phyloP scores from a whole-genome alignment of 2,113 vertebrate species.

The rat (Rattus norvegicus) region DNA sequence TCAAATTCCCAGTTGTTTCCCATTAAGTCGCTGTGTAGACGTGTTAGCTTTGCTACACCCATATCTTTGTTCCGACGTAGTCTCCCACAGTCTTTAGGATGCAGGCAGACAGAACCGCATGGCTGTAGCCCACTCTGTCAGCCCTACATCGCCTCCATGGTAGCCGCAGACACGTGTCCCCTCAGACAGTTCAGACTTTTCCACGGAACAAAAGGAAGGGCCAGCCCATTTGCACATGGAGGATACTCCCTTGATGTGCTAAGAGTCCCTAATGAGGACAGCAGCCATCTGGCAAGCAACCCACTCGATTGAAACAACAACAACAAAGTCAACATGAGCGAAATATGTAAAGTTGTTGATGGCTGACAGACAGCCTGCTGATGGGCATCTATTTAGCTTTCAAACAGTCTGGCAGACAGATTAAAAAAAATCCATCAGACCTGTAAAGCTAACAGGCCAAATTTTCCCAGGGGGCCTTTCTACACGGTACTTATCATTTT shows the following conservation, averaged over 20 bases:
- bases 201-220: constrained; percentile 17
- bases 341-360: constrained; percentile 76
- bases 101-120: neutral
- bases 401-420: constrained; percentile 80
- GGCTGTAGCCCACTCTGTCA: accelerated
- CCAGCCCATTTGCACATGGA: neutral
- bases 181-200: neutral
- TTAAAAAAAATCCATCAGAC: constrained; percentile 80
- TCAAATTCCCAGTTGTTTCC: neutral
- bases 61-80: neutral
- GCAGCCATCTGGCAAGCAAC: constrained; percentile 72
- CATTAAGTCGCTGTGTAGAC: neutral
- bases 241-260: constrained; percentile 36
- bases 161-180: neutral
- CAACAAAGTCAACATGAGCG: constrained; percentile 69
- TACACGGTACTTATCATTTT: constrained; percentile 76
- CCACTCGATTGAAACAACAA: constrained; percentile 73
- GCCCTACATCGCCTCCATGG: neutral
- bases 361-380: constrained; percentile 76
- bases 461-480: constrained; percentile 78
- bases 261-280: constrained; percentile 67
- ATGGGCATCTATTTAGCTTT: constrained; percentile 80
- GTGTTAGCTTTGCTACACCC: neutral
- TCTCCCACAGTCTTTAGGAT: neutral
- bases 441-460: constrained; percentile 76